Evolutionary conservation across 2,797 vertebrate genomes (phyloP).

Genomic region (Manis pentadactyla): DNA sequence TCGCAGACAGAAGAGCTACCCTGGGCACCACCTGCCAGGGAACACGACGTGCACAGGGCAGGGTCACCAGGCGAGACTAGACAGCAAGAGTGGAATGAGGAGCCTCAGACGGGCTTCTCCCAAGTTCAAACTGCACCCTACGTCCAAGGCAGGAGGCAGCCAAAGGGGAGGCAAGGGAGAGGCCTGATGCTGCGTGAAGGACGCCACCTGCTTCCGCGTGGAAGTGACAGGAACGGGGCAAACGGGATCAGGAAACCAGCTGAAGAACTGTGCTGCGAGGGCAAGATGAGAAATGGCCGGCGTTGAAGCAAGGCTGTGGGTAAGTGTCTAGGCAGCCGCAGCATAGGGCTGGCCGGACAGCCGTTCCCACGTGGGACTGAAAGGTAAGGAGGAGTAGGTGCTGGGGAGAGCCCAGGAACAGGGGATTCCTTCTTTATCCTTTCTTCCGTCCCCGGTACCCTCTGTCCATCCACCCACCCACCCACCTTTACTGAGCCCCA

Average conservation of each 20-base stretch:
- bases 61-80: too few species aligned
- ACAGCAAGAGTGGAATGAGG: fast-evolving
- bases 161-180: background rate
- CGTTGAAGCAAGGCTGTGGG: background rate
- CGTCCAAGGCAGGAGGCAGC: background rate
- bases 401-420: background rate
- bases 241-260: background rate
- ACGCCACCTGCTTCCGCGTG: background rate
- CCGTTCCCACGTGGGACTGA: too few species aligned
- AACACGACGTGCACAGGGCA: background rate
- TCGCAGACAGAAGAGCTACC: background rate
- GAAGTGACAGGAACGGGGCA: background rate
- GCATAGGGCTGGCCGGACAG: fast-evolving
- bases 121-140: background rate
- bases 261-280: too few species aligned
- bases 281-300: background rate
- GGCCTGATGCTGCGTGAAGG: too few species aligned
- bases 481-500: background rate
- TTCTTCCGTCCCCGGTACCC: background rate
- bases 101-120: background rate
- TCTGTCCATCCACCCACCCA: background rate
- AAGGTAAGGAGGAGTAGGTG: background rate
- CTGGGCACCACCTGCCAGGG: fast-evolving
- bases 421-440: background rate
- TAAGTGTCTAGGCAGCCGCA: fast-evolving